A percentile compares a stretch with the other conserved stretches of the same genome.
Evolutionary conservation across 2,888 invertebrate species (phyloP).

Genomic region (Villa cingulata): DNA sequence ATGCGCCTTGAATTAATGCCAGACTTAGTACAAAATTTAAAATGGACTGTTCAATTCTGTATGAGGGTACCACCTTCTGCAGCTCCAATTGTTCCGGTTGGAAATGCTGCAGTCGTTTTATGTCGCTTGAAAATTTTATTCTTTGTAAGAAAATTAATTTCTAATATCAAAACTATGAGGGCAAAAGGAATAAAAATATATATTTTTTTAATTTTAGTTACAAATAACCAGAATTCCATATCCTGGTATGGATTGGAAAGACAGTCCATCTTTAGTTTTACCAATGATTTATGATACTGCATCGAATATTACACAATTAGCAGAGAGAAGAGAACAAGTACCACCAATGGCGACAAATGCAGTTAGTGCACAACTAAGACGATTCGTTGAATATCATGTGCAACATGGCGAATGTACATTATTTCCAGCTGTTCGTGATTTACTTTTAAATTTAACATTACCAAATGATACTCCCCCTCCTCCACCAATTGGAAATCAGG

Average conservation of each 20-base stretch:
- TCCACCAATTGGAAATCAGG: slow-evolving; percentile 27
- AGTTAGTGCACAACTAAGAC: slow-evolving; percentile 49
- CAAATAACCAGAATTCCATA: slow-evolving; percentile 60
- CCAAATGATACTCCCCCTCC: slow-evolving; percentile 61
- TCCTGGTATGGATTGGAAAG: slow-evolving; percentile 48
- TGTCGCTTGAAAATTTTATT: slow-evolving; percentile 80
- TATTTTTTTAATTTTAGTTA: slow-evolving; percentile 40
- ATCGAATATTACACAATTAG: slow-evolving; percentile 73
- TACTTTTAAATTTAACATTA: slow-evolving; percentile 68
- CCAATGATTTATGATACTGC: slow-evolving; percentile 83
- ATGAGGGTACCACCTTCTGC: slow-evolving; percentile 82
- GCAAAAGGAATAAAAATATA: slow-evolving; percentile 5
- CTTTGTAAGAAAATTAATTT: slow-evolving; percentile 53
- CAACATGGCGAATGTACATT: slow-evolving; percentile 70
- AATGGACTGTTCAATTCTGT: slow-evolving; percentile 88
- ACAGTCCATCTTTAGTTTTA: slow-evolving; percentile 61
- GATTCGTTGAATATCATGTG: slow-evolving; percentile 60
- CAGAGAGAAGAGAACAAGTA: slow-evolving; percentile 61
- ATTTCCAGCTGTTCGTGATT: slow-evolving; percentile 80
- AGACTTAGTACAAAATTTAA: slow-evolving; percentile 47
- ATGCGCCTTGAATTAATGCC: slow-evolving; percentile 47
- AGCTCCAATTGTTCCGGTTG: slow-evolving; percentile 75
- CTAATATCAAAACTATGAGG: neutral
- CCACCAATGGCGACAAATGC: slow-evolving; percentile 46
- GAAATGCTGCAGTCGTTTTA: slow-evolving; percentile 74